Base-by-base conservation (phyloP, 1,140 invertebrate genomes). In the Brachionus paranguensis region DNA sequence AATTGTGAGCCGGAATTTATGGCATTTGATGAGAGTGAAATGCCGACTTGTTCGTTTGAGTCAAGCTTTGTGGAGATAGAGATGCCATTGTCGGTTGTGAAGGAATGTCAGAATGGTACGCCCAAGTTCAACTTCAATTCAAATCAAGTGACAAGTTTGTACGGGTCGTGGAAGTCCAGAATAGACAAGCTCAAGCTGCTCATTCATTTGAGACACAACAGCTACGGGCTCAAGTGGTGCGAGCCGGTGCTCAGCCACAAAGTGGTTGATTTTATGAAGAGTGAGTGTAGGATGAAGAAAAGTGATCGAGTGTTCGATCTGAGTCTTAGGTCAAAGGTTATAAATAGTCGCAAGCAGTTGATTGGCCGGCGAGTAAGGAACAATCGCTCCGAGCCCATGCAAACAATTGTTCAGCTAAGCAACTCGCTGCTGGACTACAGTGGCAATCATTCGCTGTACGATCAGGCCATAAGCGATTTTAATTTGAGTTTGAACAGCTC, bases 171-270 rank as follows among this genome's bases (percentile, higher is more conserved):
- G 72, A 47, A 50, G 14, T 5, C 10, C 20, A 76, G 29, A 76
- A 8, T 76, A 20, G 72, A 76, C 43, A 45, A 76, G 47, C 47
- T 76, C 12, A 76, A 76, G 43, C 45, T 76, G 7, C 43, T 76
- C 3, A 76, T 76, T 10, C 72, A 76, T 20, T 76, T 76, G 47
- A 76, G 27, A 20, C 72, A 76, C 27, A 47, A 76, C 17, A 76
- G 14, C 24, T 47, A 50, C 17, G 72, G 72, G 11, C 33, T 76
- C 27, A 76, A 76, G 14, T 76, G 72, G 72, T 76, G 43, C 20
- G 72, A 76, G 20, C 43, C 72, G 24, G 1, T 76, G 12, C 14
- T 76, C 8, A 47, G 47, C 7, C 43, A 50, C 11, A 76, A 76
- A 14, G 47, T 24, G 17, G 27, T 29, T 47, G 45, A 76, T 53